Percentiles rank a stretch among this genome's conserved stretches.
Conservation (phyloP, 2,888 invertebrate genomes). For the Myathropa florea region DNA sequence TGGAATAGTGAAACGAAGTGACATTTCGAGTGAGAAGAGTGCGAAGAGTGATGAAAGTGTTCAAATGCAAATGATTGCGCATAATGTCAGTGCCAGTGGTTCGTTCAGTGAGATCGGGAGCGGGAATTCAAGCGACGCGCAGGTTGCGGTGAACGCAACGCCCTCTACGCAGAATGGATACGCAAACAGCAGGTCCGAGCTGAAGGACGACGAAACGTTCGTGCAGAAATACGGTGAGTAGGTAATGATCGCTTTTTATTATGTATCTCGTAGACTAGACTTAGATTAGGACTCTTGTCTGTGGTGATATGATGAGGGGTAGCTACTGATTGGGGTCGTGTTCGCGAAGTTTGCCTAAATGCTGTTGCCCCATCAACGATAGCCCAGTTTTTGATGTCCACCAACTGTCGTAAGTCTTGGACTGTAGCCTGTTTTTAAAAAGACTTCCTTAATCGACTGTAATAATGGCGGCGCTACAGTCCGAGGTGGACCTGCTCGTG, state of each 20-base stretch:
- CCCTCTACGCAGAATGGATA: slow-evolving; percentile 20
- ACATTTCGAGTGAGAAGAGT: slow-evolving; percentile 1
- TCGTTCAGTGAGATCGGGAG: slow-evolving; percentile 4
- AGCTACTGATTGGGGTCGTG: too few relatives aligned
- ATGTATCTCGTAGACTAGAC: not conserved
- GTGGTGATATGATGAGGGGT: too few relatives aligned
- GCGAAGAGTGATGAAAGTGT: slow-evolving; percentile 36
- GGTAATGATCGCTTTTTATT: slow-evolving; percentile 73
- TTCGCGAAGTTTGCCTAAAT: too few relatives aligned
- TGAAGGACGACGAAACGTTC: slow-evolving; percentile 71
- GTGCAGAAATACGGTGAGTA: slow-evolving; percentile 79
- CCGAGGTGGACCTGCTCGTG: too few relatives aligned
- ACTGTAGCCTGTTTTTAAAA: too few relatives aligned
- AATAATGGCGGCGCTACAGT: too few relatives aligned
- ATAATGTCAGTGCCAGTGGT: slow-evolving; percentile 6
- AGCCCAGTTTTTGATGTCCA: too few relatives aligned
- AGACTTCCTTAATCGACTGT: too few relatives aligned
- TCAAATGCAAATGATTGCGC: not conserved
- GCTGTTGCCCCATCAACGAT: too few relatives aligned
- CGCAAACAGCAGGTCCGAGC: slow-evolving; percentile 26
- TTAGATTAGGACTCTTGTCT: not conserved
- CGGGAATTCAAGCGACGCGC: slow-evolving; percentile 10
- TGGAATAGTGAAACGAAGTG: slow-evolving; percentile 54
- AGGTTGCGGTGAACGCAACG: slow-evolving; percentile 15
- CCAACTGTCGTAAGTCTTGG: too few relatives aligned